These are phyloP conservation scores for Gymnocephalus cernua DNA, from an alignment of 2,113 vertebrate genomes.

Conservation along the genomic window DNA sequence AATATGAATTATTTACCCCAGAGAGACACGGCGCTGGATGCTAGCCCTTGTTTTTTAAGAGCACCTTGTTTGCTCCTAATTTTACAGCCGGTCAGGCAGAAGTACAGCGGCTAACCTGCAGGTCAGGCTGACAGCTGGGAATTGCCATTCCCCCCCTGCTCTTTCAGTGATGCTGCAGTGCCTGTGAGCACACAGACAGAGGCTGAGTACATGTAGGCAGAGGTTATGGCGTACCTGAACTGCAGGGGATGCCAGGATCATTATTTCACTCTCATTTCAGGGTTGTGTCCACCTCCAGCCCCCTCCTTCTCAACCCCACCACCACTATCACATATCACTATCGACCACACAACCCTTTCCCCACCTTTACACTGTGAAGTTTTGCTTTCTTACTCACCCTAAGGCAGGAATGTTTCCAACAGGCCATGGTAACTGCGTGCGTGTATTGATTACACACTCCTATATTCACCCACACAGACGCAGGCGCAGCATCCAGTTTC, in stretches of 20 bases:
- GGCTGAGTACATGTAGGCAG: constrained; percentile 60
- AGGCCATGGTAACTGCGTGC: constrained; percentile 50
- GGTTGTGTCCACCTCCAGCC: constrained; percentile 64
- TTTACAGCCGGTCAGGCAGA: constrained; percentile 84
- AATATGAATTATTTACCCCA: constrained; percentile 84
- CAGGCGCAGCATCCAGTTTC: constrained; percentile 64
- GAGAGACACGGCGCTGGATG: constrained; percentile 69
- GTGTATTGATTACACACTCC: constrained; percentile 74
- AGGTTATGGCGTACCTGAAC: constrained; percentile 76
- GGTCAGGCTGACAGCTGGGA: constrained; percentile 81
- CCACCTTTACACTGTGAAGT: constrained; percentile 55
- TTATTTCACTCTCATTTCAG: constrained; percentile 78
- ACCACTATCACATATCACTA: constrained; percentile 58
- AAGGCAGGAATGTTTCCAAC: constrained; percentile 69
- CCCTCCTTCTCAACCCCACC: constrained; percentile 53
- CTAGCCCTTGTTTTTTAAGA: constrained; percentile 77
- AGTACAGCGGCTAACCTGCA: constrained; percentile 77
- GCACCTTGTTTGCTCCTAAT: constrained; percentile 82
- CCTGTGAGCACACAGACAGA: constrained; percentile 58
- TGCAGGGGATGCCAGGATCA: constrained; percentile 72
- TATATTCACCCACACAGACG: constrained; percentile 76
- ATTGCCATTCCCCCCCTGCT: constrained; percentile 66
- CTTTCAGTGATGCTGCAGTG: constrained; percentile 54
- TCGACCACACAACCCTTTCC: constrained; percentile 55
- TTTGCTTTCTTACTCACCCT: constrained; percentile 65